These are phyloP conservation scores for Sinella curviseta DNA, from an alignment of 1,140 invertebrate species.

Conservation along the genomic window DNA sequence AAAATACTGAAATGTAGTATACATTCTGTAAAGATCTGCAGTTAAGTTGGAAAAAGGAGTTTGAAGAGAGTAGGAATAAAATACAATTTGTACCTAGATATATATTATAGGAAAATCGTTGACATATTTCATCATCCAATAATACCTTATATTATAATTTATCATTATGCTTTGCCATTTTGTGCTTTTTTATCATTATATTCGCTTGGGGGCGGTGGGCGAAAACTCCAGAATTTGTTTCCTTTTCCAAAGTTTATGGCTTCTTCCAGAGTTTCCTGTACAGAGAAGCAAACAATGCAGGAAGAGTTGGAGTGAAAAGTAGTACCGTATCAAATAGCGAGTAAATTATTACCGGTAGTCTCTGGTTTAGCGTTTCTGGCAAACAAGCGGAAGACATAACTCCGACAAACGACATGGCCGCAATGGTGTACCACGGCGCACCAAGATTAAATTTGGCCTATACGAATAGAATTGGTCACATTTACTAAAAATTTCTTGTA, in stretches of 20 bases:
- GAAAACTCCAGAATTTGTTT: conserved; percentile 52
- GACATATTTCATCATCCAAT: not conserved
- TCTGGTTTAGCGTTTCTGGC: conserved; percentile 53
- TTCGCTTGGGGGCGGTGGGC: not conserved
- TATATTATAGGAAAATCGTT: not conserved
- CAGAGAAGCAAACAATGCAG: not conserved
- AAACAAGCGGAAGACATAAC: conserved; percentile 51
- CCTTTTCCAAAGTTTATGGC: conserved; percentile 54
- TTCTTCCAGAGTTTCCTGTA: conserved; percentile 53
- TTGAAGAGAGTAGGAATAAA: too few relatives aligned
- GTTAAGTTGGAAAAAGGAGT: too few relatives aligned
- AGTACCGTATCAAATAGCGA: not conserved
- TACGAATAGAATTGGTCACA: not conserved
- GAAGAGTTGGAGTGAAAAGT: too few relatives aligned
- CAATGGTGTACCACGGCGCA: conserved; percentile 51
- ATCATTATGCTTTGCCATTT: not conserved
- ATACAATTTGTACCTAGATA: too few relatives aligned
- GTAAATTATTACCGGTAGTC: conserved; percentile 25
- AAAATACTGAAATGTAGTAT: too few relatives aligned
- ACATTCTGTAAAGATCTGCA: too few relatives aligned
- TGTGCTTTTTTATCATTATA: not conserved
- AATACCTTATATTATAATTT: not conserved
- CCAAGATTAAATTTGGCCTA: conserved; percentile 42
- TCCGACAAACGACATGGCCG: conserved; percentile 50
- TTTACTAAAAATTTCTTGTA: not conserved